These are phyloP conservation scores for Notothenia coriiceps DNA, from an alignment of 2,113 vertebrate genomes.

Conservation along the genomic window DNA sequence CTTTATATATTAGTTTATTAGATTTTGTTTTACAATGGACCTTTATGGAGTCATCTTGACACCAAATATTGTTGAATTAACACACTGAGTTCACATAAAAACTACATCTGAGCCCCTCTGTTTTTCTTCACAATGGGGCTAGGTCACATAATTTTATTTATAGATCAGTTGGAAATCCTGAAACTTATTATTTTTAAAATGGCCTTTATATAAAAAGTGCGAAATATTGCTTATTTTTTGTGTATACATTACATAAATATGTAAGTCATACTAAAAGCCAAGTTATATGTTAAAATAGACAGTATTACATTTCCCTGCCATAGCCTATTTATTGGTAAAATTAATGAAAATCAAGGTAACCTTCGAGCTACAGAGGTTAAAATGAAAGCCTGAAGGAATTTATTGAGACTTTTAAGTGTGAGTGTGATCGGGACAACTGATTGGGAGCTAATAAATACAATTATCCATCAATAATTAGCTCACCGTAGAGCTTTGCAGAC, in stretches of 20 bases:
- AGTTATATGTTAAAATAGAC: too few species aligned
- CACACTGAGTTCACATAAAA: conserved; percentile 9
- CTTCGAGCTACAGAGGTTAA: not conserved
- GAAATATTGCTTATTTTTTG: not conserved
- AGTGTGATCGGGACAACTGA: not conserved
- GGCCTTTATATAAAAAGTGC: not conserved
- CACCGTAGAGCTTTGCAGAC: not conserved
- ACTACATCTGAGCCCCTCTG: not conserved
- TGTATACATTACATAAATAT: too few species aligned
- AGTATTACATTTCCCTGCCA: not conserved
- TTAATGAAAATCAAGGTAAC: not conserved
- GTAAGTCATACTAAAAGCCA: too few species aligned
- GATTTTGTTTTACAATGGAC: not conserved
- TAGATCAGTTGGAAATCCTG: not conserved
- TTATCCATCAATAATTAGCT: conserved; percentile 23
- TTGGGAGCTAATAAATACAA: conserved; percentile 8
- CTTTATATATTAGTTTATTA: conserved; percentile 21
- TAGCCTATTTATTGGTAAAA: not conserved
- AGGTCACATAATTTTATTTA: not conserved
- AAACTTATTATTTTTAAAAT: not conserved
- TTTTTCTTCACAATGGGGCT: too few species aligned
- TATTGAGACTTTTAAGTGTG: not conserved
- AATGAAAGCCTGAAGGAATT: not conserved
- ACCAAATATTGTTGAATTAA: conserved; percentile 27
- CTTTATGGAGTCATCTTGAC: conserved; percentile 20